Percentiles rank a stretch among this genome's conserved stretches.
These are phyloP conservation scores for Nerophis lumbriciformis DNA, from an alignment of 2,113 vertebrate genomes.

Conservation along the genomic window DNA sequence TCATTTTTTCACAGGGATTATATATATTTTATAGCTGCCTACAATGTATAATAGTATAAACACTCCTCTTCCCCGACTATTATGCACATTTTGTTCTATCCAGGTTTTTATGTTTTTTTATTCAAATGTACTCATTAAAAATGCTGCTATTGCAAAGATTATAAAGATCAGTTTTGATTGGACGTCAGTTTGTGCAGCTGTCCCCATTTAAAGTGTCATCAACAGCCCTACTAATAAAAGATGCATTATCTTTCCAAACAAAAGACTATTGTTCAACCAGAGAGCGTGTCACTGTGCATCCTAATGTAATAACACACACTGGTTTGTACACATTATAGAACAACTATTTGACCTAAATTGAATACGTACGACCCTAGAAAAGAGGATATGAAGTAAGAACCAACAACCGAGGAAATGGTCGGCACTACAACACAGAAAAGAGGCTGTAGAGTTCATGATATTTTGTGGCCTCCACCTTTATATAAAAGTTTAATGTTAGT, in stretches of 20 bases:
- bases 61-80: too few species aligned
- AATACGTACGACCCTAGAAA: not conserved
- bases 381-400: too few species aligned
- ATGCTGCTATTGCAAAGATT: too few species aligned
- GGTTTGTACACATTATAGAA: not conserved
- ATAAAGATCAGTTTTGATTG: not conserved
- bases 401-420: too few species aligned
- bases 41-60: too few species aligned
- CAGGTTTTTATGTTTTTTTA: too few species aligned
- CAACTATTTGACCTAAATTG: constrained; percentile 4
- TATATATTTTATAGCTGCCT: too few species aligned
- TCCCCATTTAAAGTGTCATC: not conserved
- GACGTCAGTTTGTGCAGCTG: not conserved
- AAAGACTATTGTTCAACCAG: constrained; percentile 38
- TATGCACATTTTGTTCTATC: too few species aligned
- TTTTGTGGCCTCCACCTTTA: too few species aligned
- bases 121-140: too few species aligned
- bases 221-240: constrained; percentile 23
- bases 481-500: too few species aligned
- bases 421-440: not conserved
- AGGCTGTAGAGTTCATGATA: not conserved
- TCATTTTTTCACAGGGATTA: too few species aligned
- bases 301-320: constrained; percentile 30
- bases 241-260: constrained; percentile 37
- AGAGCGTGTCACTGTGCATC: constrained; percentile 11